Percentiles rank a stretch among this genome's conserved stretches.
phyloP scores from a whole-genome alignment of 2,797 vertebrate species.

The Chloroceryle inda region DNA sequence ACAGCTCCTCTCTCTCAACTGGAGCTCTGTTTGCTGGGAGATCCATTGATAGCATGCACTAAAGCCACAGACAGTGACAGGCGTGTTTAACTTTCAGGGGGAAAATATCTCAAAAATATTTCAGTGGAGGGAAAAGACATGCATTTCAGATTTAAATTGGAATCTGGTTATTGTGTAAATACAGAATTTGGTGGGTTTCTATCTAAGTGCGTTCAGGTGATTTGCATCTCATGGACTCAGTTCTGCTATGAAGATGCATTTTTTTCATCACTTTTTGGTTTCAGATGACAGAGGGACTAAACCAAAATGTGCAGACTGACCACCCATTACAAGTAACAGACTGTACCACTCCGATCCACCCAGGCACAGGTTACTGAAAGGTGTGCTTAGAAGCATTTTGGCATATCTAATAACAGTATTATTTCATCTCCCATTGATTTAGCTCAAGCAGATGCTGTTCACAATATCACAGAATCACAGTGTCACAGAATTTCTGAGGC shows the following conservation, averaged over 20 bases:
- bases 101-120: background rate
- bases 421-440: background rate
- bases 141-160: background rate
- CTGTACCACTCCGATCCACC: background rate
- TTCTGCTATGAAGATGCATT: background rate
- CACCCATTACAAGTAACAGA: background rate
- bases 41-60: background rate
- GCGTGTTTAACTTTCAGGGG: background rate
- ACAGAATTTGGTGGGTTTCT: background rate
- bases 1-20: background rate
- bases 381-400: background rate
- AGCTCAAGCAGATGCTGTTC: background rate
- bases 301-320: background rate
- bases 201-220: background rate
- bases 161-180: background rate
- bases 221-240: background rate
- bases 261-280: background rate
- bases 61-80: background rate
- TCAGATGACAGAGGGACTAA: background rate
- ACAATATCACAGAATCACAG: background rate
- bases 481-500: too few species aligned
- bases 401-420: background rate
- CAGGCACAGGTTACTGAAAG: background rate
- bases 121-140: background rate
- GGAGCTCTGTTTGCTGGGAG: background rate